Evolutionary conservation across 2,888 invertebrate genomes (phyloP).

Genomic region (Uropetala carovei): DNA sequence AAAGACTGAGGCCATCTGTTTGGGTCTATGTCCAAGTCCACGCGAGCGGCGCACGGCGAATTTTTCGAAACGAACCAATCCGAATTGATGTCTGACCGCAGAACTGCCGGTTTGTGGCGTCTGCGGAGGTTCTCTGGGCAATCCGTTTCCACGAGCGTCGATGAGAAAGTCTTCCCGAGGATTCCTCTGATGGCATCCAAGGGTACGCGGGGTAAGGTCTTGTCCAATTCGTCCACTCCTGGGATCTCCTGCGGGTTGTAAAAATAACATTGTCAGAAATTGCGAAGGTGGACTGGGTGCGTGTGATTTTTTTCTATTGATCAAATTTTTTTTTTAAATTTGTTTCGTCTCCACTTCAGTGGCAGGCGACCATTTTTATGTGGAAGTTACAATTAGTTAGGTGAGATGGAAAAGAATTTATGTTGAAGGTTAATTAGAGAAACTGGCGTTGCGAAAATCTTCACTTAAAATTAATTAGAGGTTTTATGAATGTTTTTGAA

Average conservation of each 20-base stretch:
- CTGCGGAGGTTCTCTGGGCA: neutral
- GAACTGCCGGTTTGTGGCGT: neutral
- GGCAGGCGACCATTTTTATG: no score
- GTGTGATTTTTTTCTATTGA: no score
- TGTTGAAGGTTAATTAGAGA: no score
- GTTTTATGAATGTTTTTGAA: no score
- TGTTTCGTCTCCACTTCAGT: no score
- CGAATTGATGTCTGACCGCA: constrained; percentile 5
- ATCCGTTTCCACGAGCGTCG: neutral
- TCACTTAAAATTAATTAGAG: no score
- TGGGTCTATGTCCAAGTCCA: constrained; percentile 27
- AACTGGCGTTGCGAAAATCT: no score
- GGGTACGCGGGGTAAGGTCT: neutral
- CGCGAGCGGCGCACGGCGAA: constrained; percentile 47
- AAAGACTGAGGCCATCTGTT: constrained; percentile 62
- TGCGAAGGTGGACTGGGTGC: no score
- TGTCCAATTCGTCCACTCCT: neutral
- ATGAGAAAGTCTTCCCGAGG: neutral
- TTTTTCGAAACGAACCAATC: constrained; percentile 33
- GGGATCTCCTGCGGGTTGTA: neutral
- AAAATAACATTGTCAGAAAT: no score
- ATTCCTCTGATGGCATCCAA: neutral
- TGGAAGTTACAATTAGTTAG: no score
- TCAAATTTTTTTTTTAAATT: no score
- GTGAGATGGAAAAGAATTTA: no score